Percentiles rank a stretch among this genome's conserved stretches.
Conservation (phyloP, 2,888 invertebrate species). For the Lamellibrachia satsuma region DNA sequence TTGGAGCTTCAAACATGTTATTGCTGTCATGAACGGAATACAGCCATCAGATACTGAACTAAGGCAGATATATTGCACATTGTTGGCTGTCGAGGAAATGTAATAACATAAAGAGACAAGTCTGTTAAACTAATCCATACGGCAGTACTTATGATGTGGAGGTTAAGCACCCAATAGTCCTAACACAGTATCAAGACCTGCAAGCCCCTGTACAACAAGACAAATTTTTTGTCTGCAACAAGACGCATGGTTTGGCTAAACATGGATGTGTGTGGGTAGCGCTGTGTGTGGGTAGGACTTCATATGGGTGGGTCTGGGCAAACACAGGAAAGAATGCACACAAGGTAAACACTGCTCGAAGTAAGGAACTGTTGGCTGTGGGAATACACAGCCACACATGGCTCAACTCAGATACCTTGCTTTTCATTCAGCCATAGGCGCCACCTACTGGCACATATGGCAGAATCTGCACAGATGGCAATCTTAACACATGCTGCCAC, state of each 20-base stretch:
- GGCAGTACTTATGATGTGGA: neutral
- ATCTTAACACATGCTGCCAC: neutral
- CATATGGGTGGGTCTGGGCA: neutral
- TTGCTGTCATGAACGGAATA: neutral
- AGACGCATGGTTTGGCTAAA: neutral
- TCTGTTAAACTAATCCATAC: neutral
- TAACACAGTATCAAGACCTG: neutral
- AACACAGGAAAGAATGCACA: neutral
- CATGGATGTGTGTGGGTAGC: neutral
- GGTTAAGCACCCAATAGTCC: neutral
- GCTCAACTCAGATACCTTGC: neutral
- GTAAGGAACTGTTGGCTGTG: neutral
- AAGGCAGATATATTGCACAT: neutral
- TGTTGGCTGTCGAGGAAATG: neutral
- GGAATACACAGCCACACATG: neutral
- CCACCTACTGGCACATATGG: neutral
- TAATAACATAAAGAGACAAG: neutral
- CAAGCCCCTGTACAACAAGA: neutral
- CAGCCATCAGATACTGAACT: neutral
- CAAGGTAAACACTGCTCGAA: neutral
- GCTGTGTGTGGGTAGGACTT: neutral
- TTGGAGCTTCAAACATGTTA: neutral
- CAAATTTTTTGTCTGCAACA: neutral
- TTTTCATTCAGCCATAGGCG: neutral
- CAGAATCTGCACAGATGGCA: neutral